Evolutionary conservation across 2,888 invertebrate genomes (phyloP).

Genomic region (Urechis unicinctus): DNA sequence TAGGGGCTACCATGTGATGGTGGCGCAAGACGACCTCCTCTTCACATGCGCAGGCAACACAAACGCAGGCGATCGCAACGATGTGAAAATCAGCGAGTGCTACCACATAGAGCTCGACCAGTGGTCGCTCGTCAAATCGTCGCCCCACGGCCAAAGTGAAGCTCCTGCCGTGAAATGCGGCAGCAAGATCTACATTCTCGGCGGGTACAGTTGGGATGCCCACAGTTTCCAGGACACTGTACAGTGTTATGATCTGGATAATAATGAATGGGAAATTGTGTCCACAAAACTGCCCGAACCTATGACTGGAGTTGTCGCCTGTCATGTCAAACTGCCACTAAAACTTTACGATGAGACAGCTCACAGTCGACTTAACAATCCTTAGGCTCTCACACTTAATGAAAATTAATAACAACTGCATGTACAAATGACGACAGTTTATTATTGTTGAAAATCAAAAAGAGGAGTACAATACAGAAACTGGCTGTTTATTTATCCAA

Average conservation of each 20-base stretch:
- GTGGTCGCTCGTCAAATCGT: conserved; percentile 21
- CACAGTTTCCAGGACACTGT: conserved; percentile 24
- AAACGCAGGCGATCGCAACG: conserved; percentile 16
- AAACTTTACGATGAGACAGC: conserved; percentile 15
- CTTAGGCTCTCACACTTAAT: too few relatives aligned
- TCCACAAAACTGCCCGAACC: conserved; percentile 11
- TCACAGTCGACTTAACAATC: too few relatives aligned
- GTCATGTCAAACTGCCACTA: conserved; percentile 20
- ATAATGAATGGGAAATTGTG: conserved; percentile 19
- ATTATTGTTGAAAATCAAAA: too few relatives aligned
- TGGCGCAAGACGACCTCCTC: conserved; percentile 17
- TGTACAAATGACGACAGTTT: too few relatives aligned
- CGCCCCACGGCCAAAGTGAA: conserved; percentile 19
- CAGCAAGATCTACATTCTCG: conserved; percentile 12
- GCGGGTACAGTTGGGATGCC: conserved; percentile 19
- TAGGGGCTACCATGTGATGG: conserved; percentile 27
- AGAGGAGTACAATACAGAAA: too few relatives aligned
- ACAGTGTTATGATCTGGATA: conserved; percentile 21
- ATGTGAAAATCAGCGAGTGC: conserved; percentile 22
- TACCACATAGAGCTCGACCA: conserved; percentile 23
- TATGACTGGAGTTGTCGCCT: conserved; percentile 19
- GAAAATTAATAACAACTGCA: too few relatives aligned
- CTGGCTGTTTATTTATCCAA: too few relatives aligned
- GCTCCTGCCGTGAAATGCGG: conserved; percentile 19
- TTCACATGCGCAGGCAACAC: conserved; percentile 18